phyloP scores from a whole-genome alignment of 2,113 vertebrate species.

The Aptenodytes patagonicus region DNA sequence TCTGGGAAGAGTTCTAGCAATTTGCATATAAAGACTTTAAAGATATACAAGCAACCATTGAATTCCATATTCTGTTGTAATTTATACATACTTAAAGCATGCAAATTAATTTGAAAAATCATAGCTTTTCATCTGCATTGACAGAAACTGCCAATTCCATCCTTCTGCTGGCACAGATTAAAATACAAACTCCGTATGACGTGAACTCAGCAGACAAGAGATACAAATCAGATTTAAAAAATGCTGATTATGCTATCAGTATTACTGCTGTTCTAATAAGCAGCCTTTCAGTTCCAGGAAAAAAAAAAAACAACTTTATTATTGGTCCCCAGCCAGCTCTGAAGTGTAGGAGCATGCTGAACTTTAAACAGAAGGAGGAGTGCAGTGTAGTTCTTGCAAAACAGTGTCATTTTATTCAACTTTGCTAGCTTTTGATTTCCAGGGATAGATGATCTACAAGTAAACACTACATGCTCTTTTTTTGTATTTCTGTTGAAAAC shows the following conservation, averaged over 20 bases:
- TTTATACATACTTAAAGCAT: neutral
- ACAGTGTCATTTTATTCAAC: neutral
- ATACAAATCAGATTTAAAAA: neutral
- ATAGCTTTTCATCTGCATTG: neutral
- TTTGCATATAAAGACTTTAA: neutral
- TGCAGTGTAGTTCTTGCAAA: neutral
- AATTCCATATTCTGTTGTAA: neutral
- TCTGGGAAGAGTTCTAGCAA: neutral
- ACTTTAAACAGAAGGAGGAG: neutral
- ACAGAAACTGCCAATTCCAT: neutral
- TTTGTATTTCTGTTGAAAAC: neutral
- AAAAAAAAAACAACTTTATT: neutral
- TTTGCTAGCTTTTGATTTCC: neutral
- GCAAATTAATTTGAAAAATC: neutral
- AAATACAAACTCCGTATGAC: neutral
- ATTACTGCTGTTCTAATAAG: neutral
- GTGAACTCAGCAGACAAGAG: neutral
- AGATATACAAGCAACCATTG: neutral
- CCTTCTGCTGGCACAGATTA: neutral
- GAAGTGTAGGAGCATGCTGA: neutral
- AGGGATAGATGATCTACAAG: neutral
- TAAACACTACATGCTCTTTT: neutral
- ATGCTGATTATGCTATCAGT: neutral
- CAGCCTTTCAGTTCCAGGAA: neutral
- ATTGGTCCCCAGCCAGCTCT: neutral